These are phyloP conservation scores for Mirza zaza DNA, from an alignment of 2,113 vertebrate species.

Conservation along the genomic window DNA sequence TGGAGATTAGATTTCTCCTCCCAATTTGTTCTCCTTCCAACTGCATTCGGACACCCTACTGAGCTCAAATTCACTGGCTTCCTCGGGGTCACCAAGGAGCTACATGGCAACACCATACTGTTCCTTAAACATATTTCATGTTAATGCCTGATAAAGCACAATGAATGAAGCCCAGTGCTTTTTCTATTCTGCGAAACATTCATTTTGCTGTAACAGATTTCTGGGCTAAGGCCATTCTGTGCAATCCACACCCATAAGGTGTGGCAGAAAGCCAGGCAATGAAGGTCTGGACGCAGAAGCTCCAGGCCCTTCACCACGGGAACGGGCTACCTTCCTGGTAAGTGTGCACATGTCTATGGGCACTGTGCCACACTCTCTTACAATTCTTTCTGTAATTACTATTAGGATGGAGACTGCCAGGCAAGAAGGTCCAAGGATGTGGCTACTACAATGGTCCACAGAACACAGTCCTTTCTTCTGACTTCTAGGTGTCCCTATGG, in stretches of 20 bases:
- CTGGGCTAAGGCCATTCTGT: slow-evolving; percentile 43
- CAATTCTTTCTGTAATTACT: slow-evolving; percentile 73
- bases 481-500: not conserved
- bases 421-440: slow-evolving; percentile 34
- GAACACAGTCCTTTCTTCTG: not conserved
- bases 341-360: slow-evolving; percentile 54
- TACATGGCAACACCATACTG: not conserved
- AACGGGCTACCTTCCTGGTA: slow-evolving; percentile 58
- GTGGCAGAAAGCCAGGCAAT: slow-evolving; percentile 45
- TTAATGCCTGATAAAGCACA: not conserved
- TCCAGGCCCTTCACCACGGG: slow-evolving; percentile 54
- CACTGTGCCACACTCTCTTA: slow-evolving; percentile 52
- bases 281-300: slow-evolving; percentile 4
- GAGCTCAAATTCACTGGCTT: not conserved
- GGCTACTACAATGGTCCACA: not conserved
- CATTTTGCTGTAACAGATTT: slow-evolving; percentile 35
- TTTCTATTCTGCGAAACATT: slow-evolving; percentile 31
- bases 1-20: slow-evolving; percentile 56
- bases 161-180: not conserved
- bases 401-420: slow-evolving; percentile 52
- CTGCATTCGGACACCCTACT: not conserved
- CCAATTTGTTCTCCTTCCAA: slow-evolving; percentile 34
- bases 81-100: not conserved
- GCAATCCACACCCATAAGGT: slow-evolving; percentile 55
- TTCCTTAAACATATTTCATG: not conserved